Evolutionary conservation across 2,888 invertebrate species (phyloP).

Genomic region (Sisyra terminalis): DNA sequence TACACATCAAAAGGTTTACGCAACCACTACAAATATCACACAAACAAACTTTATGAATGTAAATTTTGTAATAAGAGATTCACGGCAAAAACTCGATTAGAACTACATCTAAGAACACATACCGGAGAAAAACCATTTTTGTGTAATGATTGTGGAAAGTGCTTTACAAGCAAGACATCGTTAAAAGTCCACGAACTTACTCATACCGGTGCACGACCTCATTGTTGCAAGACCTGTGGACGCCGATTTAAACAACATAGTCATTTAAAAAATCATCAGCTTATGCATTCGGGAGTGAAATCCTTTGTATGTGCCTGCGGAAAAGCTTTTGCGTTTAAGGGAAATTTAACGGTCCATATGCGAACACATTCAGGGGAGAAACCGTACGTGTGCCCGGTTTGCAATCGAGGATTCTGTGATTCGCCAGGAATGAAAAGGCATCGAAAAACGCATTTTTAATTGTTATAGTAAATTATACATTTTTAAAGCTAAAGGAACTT

Average conservation of each 20-base stretch:
- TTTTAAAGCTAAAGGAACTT: too few relatives aligned
- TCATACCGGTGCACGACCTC: conserved; percentile 20
- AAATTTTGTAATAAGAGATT: conserved; percentile 20
- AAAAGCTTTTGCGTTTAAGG: conserved; percentile 12
- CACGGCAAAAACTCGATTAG: conserved; percentile 18
- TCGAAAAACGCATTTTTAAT: conserved; percentile 11
- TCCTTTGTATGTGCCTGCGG: conserved; percentile 12
- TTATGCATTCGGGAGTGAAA: conserved; percentile 12
- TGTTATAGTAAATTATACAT: too few relatives aligned
- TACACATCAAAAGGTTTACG: conserved; percentile 8
- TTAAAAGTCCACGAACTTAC: conserved; percentile 19
- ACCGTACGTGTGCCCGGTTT: conserved; percentile 13
- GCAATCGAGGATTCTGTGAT: conserved; percentile 14
- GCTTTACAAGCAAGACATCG: conserved; percentile 18
- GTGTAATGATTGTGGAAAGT: conserved; percentile 18
- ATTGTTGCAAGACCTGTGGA: conserved; percentile 12
- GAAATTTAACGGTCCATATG: conserved; percentile 13
- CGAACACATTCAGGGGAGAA: conserved; percentile 15
- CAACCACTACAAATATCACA: conserved; percentile 14
- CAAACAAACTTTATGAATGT: conserved; percentile 17
- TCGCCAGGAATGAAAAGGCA: conserved; percentile 15
- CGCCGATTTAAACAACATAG: conserved; percentile 10
- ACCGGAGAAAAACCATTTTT: conserved; percentile 18
- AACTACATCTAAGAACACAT: conserved; percentile 17
- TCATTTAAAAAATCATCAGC: conserved; percentile 12